phyloP scores from a whole-genome alignment of 2,888 invertebrate genomes.

The Galeopsomyia nigrocyanea region DNA sequence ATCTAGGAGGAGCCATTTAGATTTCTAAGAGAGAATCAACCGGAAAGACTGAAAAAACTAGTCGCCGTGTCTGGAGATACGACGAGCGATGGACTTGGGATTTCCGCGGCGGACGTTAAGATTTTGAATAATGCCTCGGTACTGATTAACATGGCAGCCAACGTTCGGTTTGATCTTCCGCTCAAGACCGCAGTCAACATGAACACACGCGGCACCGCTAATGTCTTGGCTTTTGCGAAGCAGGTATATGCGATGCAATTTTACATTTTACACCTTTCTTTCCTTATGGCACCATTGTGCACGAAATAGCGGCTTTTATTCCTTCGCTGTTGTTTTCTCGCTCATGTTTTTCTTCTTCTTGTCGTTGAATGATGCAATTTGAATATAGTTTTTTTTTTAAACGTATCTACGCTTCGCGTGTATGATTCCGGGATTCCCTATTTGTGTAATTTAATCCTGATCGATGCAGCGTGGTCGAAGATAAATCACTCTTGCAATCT shows the following conservation, averaged over 20 bases:
- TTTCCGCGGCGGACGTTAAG: slow-evolving; percentile 73
- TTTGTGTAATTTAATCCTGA: too few species aligned
- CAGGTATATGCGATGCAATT: slow-evolving; percentile 56
- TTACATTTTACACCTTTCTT: neutral
- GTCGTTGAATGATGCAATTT: neutral
- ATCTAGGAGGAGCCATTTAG: slow-evolving; percentile 65
- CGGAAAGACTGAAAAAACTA: slow-evolving; percentile 75
- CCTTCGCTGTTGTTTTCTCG: too few species aligned
- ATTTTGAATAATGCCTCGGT: slow-evolving; percentile 76
- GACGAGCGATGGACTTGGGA: slow-evolving; percentile 73
- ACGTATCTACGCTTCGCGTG: neutral
- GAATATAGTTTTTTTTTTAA: slow-evolving; percentile 1
- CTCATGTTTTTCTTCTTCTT: too few species aligned
- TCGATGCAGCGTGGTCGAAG: too few species aligned
- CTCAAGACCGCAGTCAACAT: slow-evolving; percentile 75
- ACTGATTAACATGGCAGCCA: slow-evolving; percentile 89
- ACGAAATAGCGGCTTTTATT: too few species aligned
- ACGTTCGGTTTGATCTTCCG: slow-evolving; percentile 81
- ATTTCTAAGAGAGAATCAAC: slow-evolving; percentile 71
- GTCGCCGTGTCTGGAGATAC: slow-evolving; percentile 78
- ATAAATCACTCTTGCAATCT: too few species aligned
- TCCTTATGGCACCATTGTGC: too few species aligned
- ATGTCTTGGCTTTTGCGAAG: slow-evolving; percentile 70
- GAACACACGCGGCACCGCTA: slow-evolving; percentile 75
- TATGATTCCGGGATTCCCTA: too few species aligned